Percentiles rank a stretch among this genome's conserved stretches.
Evolutionary conservation across 2,113 vertebrate species (phyloP).

Genomic region (Coregonus clupeaformis): DNA sequence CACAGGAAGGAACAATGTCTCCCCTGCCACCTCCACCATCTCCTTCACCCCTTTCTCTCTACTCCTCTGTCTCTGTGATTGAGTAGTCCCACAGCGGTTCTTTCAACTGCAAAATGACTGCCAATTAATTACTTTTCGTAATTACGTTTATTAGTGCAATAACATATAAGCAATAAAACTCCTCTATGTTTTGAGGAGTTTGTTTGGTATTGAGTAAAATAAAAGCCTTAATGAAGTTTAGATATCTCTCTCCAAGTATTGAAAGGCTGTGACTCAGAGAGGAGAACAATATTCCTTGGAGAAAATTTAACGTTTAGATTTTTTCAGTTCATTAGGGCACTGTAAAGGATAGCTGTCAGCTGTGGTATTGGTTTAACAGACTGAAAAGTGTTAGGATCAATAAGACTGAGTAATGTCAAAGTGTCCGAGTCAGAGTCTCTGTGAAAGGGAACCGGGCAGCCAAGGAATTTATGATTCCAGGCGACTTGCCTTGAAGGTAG

Average conservation of each 20-base stretch:
- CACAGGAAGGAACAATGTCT: not conserved
- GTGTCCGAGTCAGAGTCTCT: slow-evolving; percentile 24
- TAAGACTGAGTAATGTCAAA: slow-evolving; percentile 34
- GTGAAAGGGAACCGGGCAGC: slow-evolving; percentile 5
- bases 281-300: slow-evolving; percentile 15
- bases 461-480: slow-evolving; percentile 19
- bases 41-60: too few species aligned
- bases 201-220: slow-evolving; percentile 1
- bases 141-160: slow-evolving; percentile 7
- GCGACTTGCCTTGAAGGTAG: slow-evolving; percentile 27
- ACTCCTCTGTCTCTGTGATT: not conserved
- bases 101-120: not conserved
- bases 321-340: slow-evolving; percentile 36
- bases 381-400: slow-evolving; percentile 31
- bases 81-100: not conserved
- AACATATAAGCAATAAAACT: slow-evolving; percentile 2
- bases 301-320: slow-evolving; percentile 37
- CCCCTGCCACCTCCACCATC: not conserved
- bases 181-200: not conserved
- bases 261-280: slow-evolving; percentile 5
- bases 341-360: slow-evolving; percentile 24
- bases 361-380: slow-evolving; percentile 28
- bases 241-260: slow-evolving; percentile 19
- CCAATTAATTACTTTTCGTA: too few species aligned
- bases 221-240: slow-evolving; percentile 23